These are phyloP conservation scores for Pterocles burchelli DNA, from an alignment of 2,113 vertebrate genomes.

Conservation along the genomic window DNA sequence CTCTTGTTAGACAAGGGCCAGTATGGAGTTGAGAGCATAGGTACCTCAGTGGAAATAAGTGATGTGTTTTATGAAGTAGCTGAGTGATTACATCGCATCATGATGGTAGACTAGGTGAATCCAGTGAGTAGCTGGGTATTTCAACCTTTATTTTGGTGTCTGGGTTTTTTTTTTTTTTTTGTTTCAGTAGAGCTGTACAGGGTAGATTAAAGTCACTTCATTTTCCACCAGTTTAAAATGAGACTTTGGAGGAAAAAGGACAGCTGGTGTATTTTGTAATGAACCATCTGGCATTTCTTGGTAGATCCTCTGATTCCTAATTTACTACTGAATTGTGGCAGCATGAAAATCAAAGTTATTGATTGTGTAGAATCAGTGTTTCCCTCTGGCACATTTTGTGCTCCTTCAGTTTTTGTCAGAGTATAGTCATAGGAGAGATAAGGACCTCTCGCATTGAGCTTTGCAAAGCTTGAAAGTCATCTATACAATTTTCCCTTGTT, in stretches of 20 bases:
- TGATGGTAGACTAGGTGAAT: not conserved
- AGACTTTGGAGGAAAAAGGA: conserved; percentile 17
- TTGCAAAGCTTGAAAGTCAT: conserved; percentile 22
- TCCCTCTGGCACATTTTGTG: conserved; percentile 18
- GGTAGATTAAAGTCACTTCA: conserved; percentile 24
- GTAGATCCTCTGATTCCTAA: conserved; percentile 55
- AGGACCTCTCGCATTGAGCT: not conserved
- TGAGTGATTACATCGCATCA: not conserved
- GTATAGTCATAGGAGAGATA: not conserved
- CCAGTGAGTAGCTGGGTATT: not conserved
- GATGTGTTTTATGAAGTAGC: not conserved
- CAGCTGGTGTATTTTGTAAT: conserved; percentile 60
- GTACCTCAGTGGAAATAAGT: not conserved
- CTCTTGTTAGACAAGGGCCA: rapidly evolving
- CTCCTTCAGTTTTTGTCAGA: not conserved
- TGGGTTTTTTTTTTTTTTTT: not conserved
- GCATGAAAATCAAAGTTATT: conserved; percentile 53
- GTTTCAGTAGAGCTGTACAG: not conserved
- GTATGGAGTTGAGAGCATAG: not conserved
- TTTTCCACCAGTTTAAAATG: conserved; percentile 35
- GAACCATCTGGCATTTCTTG: conserved; percentile 60
- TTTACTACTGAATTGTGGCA: conserved; percentile 60
- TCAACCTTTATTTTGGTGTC: not conserved
- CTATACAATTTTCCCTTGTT: not conserved
- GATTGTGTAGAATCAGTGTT: conserved; percentile 43